Evolutionary conservation across 2,797 vertebrate genomes (phyloP), one percentile per base, ranked within the genome.

Genomic region (Pseudomugil tenellus): DNA sequence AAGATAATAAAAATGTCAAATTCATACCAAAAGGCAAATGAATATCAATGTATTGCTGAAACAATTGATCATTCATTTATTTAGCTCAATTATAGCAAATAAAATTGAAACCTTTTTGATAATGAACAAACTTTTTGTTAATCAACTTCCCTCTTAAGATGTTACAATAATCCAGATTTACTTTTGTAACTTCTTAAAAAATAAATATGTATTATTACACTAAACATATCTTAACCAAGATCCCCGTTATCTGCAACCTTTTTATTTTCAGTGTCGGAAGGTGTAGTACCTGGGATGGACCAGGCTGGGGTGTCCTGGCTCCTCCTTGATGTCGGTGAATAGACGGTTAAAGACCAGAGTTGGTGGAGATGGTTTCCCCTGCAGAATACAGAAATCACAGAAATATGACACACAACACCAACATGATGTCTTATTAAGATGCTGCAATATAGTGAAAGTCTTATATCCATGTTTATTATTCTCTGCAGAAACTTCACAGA

Each of bases 321-420:
- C 97, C 91, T 98, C 96, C 87, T 99, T 99, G 91, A 99, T 96
- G 76, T 97, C 94, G 12, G 96, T 93, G 84, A 96, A 98, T 92
- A 98, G 95, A 35, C 94, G 94, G 0, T 94, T 91, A 66, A 98
- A 94, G 65, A 95, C 92, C 86, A 97, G 79, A 62, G 90, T 89
- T 39, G 95, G 93, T 52, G 93, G 86, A 73, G 94, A 84, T 29
- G 85, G 59, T 81, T 91, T 92, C 63, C 70, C 88, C 92, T 92
- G 88, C 54, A 51, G 72, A 72, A 70, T 73, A 79, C 1, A 52
- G 70, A 63, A 71, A 26, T 53, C 31, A 75, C 13, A 76, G 76
- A 39, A 69, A 63, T 65, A 58, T 63, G 21, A 67, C 19, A 66
- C n/a, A 43, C 10, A 41, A 43, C 11, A 23, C n/a, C 28, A 63